Conservation (phyloP, 2,797 vertebrate genomes). For the Schizopygopsis pylzovi region DNA sequence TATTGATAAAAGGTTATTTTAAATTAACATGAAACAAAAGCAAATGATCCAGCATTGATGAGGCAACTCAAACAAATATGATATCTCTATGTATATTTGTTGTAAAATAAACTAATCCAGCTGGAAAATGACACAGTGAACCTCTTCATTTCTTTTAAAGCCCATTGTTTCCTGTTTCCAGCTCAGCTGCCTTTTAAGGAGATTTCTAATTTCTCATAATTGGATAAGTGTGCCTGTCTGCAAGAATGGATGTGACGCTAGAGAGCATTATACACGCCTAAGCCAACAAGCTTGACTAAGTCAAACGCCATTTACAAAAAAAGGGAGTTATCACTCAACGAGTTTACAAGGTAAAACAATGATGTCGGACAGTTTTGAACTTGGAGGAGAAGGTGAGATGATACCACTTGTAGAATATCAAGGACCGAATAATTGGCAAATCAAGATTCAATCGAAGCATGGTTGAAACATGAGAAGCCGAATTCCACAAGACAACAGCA, state of each 20-base stretch:
- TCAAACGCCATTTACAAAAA: no score
- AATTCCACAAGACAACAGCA: no score
- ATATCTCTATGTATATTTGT: neutral
- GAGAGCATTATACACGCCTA: slow-evolving; percentile 65
- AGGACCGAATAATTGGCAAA: no score
- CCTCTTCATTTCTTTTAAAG: slow-evolving; percentile 45
- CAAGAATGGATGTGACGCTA: slow-evolving; percentile 64
- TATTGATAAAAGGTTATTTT: neutral
- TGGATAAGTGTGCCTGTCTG: slow-evolving; percentile 71
- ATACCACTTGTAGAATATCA: no score
- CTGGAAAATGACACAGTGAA: neutral
- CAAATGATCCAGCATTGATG: slow-evolving; percentile 28
- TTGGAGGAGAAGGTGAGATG: no score
- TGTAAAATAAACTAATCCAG: neutral
- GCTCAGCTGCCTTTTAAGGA: slow-evolving; percentile 66
- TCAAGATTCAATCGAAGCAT: no score
- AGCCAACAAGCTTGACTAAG: slow-evolving; percentile 59
- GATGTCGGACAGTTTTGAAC: no score
- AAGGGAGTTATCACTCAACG: no score
- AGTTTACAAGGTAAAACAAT: no score
- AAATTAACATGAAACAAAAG: neutral
- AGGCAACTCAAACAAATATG: neutral
- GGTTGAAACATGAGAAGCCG: no score
- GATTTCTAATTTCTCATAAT: slow-evolving; percentile 64
- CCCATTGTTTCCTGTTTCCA: slow-evolving; percentile 42